These are phyloP conservation scores for Agonopterix subpropinquella DNA, from an alignment of 2,888 invertebrate species.

Conservation along the genomic window DNA sequence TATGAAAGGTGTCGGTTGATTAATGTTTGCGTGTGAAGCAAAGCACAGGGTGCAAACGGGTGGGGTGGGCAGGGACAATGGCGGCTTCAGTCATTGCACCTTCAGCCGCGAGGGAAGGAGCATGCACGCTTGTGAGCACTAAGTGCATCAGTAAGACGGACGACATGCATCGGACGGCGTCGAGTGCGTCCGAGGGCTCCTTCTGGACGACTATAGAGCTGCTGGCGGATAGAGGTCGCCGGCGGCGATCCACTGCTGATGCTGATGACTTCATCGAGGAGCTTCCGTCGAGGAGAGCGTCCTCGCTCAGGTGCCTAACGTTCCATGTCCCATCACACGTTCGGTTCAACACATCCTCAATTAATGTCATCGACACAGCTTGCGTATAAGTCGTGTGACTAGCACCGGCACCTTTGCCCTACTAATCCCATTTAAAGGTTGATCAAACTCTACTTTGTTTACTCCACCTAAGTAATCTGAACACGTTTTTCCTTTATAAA, in stretches of 20 bases:
- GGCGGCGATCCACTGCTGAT: constrained; percentile 58
- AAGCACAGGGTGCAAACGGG: constrained; percentile 40
- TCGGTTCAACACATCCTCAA: not conserved
- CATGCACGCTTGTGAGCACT: constrained; percentile 38
- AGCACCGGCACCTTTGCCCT: no score
- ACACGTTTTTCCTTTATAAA: no score
- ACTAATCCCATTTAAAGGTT: no score
- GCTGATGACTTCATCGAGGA: constrained; percentile 35
- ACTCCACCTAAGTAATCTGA: no score
- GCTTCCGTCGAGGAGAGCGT: constrained; percentile 29
- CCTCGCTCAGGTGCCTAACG: constrained; percentile 48
- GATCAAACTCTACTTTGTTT: no score
- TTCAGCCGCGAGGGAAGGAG: constrained; percentile 44
- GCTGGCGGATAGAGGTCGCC: constrained; percentile 69
- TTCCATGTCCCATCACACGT: no score
- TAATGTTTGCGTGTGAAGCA: constrained; percentile 69
- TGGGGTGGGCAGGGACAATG: constrained; percentile 24
- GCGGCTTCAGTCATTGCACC: constrained; percentile 68
- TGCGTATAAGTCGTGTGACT: no score
- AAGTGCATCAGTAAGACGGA: not conserved
- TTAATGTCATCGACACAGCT: no score
- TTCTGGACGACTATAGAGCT: constrained; percentile 81
- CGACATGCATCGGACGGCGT: constrained; percentile 56
- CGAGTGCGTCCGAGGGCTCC: constrained; percentile 62
- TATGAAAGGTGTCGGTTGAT: constrained; percentile 53